phyloP scores from a whole-genome alignment of 2,113 vertebrate species.

The Picathartes gymnocephalus region DNA sequence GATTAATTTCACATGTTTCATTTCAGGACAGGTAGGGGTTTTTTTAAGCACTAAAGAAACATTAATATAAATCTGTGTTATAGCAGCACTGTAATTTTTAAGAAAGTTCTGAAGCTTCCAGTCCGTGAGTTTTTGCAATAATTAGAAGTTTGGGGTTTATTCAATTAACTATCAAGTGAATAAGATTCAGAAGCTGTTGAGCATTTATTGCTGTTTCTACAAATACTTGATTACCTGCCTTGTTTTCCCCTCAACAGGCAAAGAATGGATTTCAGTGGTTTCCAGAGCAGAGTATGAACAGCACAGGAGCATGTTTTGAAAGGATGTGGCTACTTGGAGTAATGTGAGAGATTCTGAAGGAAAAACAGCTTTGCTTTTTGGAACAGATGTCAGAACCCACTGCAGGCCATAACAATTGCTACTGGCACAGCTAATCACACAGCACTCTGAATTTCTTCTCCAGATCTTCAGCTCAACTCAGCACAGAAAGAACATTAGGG shows the following conservation, averaged over 20 bases:
- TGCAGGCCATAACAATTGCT: background rate
- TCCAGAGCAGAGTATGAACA: background rate
- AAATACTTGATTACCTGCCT: background rate
- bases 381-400: background rate
- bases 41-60: background rate
- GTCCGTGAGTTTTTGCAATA: background rate
- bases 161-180: background rate
- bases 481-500: background rate
- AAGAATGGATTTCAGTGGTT: background rate
- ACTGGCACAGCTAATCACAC: background rate
- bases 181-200: background rate
- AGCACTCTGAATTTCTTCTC: background rate
- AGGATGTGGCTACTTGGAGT: constrained; percentile 17
- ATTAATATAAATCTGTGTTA: background rate
- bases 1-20: constrained; percentile 73
- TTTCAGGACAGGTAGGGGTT: constrained; percentile 39
- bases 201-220: background rate
- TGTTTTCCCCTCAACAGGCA: background rate
- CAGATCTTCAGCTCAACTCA: background rate
- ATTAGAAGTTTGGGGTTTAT: background rate
- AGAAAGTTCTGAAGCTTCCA: background rate
- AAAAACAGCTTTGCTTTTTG: constrained; percentile 5
- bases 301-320: constrained; percentile 18
- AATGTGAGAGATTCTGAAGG: constrained; percentile 1
- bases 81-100: background rate